A percentile compares a stretch with the other conserved stretches of the same genome.
Conservation (phyloP, 2,888 invertebrate genomes). For the Hyposoter dolosus region DNA sequence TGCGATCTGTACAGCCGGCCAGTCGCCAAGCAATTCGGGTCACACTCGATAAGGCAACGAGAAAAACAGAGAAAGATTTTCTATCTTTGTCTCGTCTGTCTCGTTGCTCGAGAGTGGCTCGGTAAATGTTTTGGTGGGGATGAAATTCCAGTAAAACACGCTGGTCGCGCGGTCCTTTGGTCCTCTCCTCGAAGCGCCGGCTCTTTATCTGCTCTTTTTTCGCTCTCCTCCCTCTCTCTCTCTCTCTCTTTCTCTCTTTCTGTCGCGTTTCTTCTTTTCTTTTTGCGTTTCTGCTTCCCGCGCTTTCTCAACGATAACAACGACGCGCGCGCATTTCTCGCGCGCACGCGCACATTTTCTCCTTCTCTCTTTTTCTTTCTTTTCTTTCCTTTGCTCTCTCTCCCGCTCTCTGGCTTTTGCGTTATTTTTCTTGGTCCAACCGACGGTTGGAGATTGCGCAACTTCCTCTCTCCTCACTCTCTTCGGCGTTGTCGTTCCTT, state of each 20-base stretch:
- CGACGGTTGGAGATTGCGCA: slow-evolving; percentile 78
- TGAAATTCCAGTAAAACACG: slow-evolving; percentile 62
- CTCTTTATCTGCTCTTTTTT: slow-evolving; percentile 44
- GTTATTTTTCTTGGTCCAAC: slow-evolving; percentile 66
- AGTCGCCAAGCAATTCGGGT: slow-evolving; percentile 58
- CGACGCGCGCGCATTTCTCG: slow-evolving; percentile 52
- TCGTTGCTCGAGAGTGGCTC: slow-evolving; percentile 22
- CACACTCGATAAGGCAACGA: slow-evolving; percentile 67
- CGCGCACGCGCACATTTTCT: slow-evolving; percentile 51
- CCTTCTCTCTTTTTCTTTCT: slow-evolving; percentile 28
- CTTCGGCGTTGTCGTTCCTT: slow-evolving; percentile 60
- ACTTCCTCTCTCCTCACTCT: slow-evolving; percentile 72
- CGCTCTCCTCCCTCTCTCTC: slow-evolving; percentile 12
- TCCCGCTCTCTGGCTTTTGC: slow-evolving; percentile 27
- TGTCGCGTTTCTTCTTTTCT: slow-evolving; percentile 20
- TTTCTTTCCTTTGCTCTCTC: slow-evolving; percentile 40
- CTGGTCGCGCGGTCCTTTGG: slow-evolving; percentile 50
- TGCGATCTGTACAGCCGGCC: slow-evolving; percentile 38
- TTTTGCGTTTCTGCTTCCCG: slow-evolving; percentile 60
- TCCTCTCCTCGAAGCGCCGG: slow-evolving; percentile 59
- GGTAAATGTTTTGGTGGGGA: slow-evolving; percentile 23
- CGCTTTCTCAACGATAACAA: slow-evolving; percentile 68
- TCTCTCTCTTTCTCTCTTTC: slow-evolving; percentile 29
- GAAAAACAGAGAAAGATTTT: slow-evolving; percentile 26
- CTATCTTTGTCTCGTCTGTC: slow-evolving; percentile 5